Evolutionary conservation across 2,797 vertebrate species (phyloP).

Genomic region (Octomys mimax): DNA sequence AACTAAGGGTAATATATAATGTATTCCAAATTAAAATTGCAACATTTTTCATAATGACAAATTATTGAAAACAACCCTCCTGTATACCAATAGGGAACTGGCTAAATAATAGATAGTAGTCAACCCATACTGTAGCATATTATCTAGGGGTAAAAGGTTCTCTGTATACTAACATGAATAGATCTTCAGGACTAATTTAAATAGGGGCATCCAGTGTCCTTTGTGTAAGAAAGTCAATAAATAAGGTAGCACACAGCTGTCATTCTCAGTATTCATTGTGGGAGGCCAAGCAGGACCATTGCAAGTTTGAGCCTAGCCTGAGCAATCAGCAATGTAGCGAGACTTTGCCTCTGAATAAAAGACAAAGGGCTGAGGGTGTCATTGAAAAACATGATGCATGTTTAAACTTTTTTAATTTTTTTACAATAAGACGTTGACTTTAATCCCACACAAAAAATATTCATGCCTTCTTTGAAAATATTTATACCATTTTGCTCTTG

Average conservation of each 20-base stretch:
- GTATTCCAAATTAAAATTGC: slow-evolving; percentile 33
- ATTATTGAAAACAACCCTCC: slow-evolving; percentile 2
- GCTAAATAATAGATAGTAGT: neutral
- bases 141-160: neutral
- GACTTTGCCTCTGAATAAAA: neutral
- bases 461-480: neutral
- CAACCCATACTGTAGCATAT: neutral
- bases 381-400: neutral
- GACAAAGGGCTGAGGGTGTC: neutral
- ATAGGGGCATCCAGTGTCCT: neutral
- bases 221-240: slow-evolving; percentile 51
- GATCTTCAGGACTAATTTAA: slow-evolving; percentile 29
- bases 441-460: neutral
- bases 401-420: neutral
- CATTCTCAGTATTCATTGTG: neutral
- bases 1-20: neutral
- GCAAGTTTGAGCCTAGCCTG: neutral
- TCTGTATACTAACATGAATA: slow-evolving; percentile 11
- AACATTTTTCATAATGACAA: slow-evolving; percentile 29
- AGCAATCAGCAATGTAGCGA: neutral
- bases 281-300: neutral
- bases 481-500: neutral
- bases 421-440: neutral
- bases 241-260: neutral
- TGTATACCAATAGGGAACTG: neutral